Base-by-base conservation (phyloP, 2,888 invertebrate genomes). In the Argyresthia goedartella region DNA sequence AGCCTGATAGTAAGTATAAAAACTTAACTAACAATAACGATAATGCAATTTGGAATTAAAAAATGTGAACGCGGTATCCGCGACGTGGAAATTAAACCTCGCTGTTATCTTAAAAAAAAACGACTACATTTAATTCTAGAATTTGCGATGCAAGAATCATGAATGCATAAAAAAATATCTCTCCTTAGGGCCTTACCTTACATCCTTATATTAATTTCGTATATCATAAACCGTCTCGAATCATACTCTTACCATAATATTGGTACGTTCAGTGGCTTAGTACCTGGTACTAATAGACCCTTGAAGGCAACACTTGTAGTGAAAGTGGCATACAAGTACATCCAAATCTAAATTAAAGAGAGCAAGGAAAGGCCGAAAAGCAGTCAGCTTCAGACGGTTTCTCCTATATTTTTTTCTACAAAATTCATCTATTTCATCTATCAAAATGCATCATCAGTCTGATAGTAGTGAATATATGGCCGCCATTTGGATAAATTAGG, bases 101-200 rank as follows among this genome's bases (percentile, higher is more conserved):
- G 44, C 15, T 49, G 6, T 6, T n/a, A 8, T 15, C 9, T 13
- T 46, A 1, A 63, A 61, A 56, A 60, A 72, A 60, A 73, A 73
- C 71, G 73, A 64, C 66, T 68, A 73, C 65, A 64, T 57, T 59
- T 66, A 43, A 59, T 53, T 67, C 67, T 76, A 75, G 64, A 71
- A 71, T 61, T 70, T 64, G 77, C 71, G 64, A 71, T 75, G 73
- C 73, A 73, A 66, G 76, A 81, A 81, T 76, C 81, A 78, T 74
- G 81, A 81, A 81, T 76, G 84, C 75, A 78, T 85, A 85, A 85
- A 85, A 84, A 85, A 86, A 86, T 85, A 86, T 82, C 75, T 81
- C 76, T 82, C 74, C 77, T 77, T 79, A 78, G 76, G 82, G 81
- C 81, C 84, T 84, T 81, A 85, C 82, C 84, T 82, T 82, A 85